Conservation (phyloP, 2,888 invertebrate species). For the Acronicta psi region DNA sequence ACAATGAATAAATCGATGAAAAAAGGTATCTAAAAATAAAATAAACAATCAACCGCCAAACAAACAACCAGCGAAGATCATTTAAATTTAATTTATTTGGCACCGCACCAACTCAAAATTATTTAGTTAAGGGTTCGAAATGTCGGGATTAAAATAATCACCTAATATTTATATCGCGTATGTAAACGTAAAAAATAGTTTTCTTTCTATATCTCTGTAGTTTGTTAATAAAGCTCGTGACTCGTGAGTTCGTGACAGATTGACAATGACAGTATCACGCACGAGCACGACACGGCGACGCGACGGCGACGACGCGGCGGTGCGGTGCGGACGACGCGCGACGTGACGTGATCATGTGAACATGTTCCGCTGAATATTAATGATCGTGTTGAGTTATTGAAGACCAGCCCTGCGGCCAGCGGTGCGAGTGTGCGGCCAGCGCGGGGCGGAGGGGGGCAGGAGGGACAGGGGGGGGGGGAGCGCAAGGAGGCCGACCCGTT, state of each 20-base stretch:
- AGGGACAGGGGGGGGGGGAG: too few relatives aligned
- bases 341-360: conserved; percentile 4
- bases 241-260: too few relatives aligned
- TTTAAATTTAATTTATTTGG: too few relatives aligned
- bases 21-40: too few relatives aligned
- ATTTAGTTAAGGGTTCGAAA: too few relatives aligned
- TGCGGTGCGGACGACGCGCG: background rate
- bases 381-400: background rate
- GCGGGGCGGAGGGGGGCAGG: background rate
- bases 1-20: too few relatives aligned
- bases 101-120: too few relatives aligned
- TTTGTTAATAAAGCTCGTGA: background rate
- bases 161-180: too few relatives aligned
- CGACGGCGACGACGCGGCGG: background rate
- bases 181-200: too few relatives aligned
- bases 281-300: background rate
- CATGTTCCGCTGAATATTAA: conserved; percentile 7
- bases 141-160: too few relatives aligned
- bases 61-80: too few relatives aligned
- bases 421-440: background rate
- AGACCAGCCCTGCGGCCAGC: background rate
- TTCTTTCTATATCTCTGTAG: background rate
- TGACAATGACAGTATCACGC: background rate
- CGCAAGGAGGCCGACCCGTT: conserved; percentile 4
- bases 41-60: too few relatives aligned